Evolutionary conservation across 2,888 invertebrate species (phyloP), one percentile per base, ranked within the genome.

Genomic region (Pandemis cinnamomeana): DNA sequence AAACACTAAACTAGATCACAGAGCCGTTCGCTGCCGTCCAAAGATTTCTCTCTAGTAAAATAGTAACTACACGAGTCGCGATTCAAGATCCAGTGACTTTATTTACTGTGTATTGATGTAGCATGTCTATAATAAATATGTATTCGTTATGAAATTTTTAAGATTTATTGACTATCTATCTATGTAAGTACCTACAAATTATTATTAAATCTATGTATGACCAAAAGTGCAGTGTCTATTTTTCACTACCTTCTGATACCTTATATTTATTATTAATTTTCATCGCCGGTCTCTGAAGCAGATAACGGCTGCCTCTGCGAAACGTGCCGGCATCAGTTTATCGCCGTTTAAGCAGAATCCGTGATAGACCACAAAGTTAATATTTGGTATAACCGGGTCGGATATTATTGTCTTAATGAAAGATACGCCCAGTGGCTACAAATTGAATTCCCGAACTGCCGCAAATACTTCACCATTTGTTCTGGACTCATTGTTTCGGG

Each of bases 361-460:
- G 46, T 27, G 44, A 60, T 46, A 58, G 44, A 20, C 58, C 7
- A 44, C 68, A n/a, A 68, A 51, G 55, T 55, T 44, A 67, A 55
- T 67, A 67, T 67, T 64, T 48, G 48, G 36, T 48, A 48, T 13
- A 48, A 48, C 48, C 13, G n/a, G 48, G 64, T 46, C 46, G 48
- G 36, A 46, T 60, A 60, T 36, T 58, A 64, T 46, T 48, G 58
- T 8, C 48, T 66, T 48, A 15, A 48, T 71, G 51, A 67, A 41
- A 71, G 55, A 13, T 60, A 71, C 60, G 42, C 71, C 51, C 66
- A 58, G 66, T 60, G 58, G 36, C 36, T 48, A 46, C 80, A 78
- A 75, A 64, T 70, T 82, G 77, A 79, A 80, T 69, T 71, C 77
- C 46, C 80, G 75, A 79, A 69, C 64, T 66, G n/a, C 20, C 13